Conservation (phyloP, 2,888 invertebrate species). For the Hermaeophaga mercurialis region DNA sequence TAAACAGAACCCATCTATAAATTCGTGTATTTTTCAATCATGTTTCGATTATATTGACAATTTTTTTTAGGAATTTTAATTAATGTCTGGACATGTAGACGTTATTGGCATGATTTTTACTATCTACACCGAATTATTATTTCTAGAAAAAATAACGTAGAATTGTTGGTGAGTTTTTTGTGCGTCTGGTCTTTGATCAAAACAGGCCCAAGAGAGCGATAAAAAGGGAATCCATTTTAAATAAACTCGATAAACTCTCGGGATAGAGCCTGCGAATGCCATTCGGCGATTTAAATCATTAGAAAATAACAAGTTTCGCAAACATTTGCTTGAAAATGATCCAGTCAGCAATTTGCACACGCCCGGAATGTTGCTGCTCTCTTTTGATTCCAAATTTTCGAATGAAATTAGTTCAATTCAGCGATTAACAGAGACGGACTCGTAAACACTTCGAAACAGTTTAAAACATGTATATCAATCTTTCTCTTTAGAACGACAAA, state of each 20-base stretch:
- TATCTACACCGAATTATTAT: no score
- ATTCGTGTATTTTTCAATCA: no score
- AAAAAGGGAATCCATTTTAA: neutral
- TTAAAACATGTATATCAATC: no score
- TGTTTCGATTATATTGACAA: no score
- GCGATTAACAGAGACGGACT: slow-evolving; percentile 1
- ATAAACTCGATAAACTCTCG: slow-evolving; percentile 8
- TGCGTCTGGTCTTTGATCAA: neutral
- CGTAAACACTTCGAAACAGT: no score
- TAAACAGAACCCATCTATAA: no score
- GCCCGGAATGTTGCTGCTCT: slow-evolving; percentile 7
- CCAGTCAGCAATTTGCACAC: slow-evolving; percentile 14
- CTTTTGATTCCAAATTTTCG: slow-evolving; percentile 10
- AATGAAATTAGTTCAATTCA: slow-evolving; percentile 2
- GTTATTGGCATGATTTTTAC: no score
- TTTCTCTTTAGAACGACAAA: no score
- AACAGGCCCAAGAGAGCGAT: neutral
- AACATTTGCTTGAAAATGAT: slow-evolving; percentile 24
- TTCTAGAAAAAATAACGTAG: no score
- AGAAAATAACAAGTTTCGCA: slow-evolving; percentile 25
- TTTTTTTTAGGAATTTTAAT: no score
- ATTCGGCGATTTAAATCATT: slow-evolving; percentile 21
- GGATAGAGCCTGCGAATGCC: slow-evolving; percentile 7
- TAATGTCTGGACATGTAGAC: no score
- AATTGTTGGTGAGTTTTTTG: no score